Evolutionary conservation across 2,113 vertebrate species (phyloP).

Genomic region (Chroicocephalus ridibundus): DNA sequence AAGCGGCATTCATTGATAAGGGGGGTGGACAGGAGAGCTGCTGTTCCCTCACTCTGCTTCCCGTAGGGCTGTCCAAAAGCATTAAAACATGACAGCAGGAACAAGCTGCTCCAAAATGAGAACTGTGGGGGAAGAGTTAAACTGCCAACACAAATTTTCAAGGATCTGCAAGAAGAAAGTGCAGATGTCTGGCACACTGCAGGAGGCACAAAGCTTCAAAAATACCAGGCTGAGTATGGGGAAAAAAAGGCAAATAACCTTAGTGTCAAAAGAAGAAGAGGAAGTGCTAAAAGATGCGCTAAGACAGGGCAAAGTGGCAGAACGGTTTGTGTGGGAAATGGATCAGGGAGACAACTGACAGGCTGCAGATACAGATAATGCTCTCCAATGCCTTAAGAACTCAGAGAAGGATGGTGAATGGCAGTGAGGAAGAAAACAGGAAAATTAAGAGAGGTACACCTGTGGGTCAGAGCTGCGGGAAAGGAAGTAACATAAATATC

Average conservation of each 20-base stretch:
- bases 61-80: not conserved
- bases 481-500: not conserved
- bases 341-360: not conserved
- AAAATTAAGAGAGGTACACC: not conserved
- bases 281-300: conserved; percentile 11
- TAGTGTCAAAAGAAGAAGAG: conserved; percentile 16
- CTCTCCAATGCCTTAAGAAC: not conserved
- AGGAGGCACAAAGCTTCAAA: conserved; percentile 8
- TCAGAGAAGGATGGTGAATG: not conserved
- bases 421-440: not conserved
- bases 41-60: not conserved
- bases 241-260: not conserved
- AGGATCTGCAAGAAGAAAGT: not conserved
- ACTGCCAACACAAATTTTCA: not conserved
- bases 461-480: not conserved
- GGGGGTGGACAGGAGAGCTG: not conserved
- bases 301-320: not conserved
- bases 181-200: not conserved
- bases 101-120: not conserved
- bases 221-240: not conserved
- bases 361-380: not conserved
- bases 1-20: not conserved
- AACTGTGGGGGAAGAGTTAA: not conserved
- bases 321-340: not conserved
- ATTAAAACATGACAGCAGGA: not conserved